phyloP scores from a whole-genome alignment of 1,140 invertebrate genomes.

The Chironomus striatipennis region DNA sequence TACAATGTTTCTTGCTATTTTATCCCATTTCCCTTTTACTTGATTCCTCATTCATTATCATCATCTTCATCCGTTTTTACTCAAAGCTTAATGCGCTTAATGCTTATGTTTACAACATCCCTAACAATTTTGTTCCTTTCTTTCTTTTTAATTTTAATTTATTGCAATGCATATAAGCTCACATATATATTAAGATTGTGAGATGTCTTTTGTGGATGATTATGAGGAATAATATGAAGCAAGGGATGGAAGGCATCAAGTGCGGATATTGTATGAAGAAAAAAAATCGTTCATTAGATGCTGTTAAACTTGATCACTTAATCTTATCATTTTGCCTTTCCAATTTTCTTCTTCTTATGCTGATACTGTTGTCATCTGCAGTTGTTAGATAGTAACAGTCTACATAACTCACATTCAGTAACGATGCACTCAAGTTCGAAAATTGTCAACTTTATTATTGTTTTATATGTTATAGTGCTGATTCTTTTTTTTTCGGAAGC shows the following conservation, averaged over 20 bases:
- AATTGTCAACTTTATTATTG: constrained; percentile 14
- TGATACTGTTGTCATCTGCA: too few species aligned
- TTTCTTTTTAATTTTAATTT: neutral
- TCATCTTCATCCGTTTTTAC: neutral
- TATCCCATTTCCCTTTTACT: neutral
- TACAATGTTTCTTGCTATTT: neutral
- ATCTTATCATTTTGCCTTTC: constrained; percentile 1
- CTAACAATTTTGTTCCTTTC: neutral
- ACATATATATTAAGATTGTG: too few species aligned
- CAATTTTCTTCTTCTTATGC: too few species aligned
- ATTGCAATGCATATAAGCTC: neutral
- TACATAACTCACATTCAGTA: too few species aligned
- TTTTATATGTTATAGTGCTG: neutral
- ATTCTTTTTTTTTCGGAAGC: constrained; percentile 9
- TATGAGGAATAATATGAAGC: neutral
- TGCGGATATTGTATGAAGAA: neutral
- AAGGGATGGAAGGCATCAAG: neutral
- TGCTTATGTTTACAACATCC: constrained; percentile 12
- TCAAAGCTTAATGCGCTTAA: neutral
- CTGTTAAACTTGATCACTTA: constrained; percentile 7
- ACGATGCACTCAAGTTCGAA: neutral
- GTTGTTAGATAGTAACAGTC: too few species aligned
- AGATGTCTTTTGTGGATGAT: neutral
- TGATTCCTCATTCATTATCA: neutral
- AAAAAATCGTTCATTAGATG: neutral